A percentile compares a stretch with the other conserved stretches of the same genome.
phyloP scores from a whole-genome alignment of 1,140 invertebrate species.

The Campoletis sonorensis region DNA sequence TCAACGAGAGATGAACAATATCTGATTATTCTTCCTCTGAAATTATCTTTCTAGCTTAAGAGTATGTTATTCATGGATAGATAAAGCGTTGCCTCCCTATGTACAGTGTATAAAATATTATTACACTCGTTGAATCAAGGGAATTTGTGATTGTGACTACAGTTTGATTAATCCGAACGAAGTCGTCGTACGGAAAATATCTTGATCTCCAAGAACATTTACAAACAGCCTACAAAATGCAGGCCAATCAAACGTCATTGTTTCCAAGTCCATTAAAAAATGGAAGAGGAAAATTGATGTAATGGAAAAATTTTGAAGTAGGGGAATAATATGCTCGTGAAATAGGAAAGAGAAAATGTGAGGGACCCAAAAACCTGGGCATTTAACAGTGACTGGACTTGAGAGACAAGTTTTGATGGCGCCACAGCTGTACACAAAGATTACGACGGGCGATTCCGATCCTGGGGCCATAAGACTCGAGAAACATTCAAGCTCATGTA shows the following conservation, averaged over 20 bases:
- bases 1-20: background rate
- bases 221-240: too few species aligned
- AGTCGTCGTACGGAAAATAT: background rate
- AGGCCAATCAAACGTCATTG: too few species aligned
- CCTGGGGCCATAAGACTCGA: background rate
- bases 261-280: background rate
- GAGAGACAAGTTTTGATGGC: too few species aligned
- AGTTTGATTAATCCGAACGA: too few species aligned
- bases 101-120: background rate
- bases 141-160: too few species aligned
- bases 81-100: background rate
- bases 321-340: too few species aligned
- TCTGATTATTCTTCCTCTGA: background rate
- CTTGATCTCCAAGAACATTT: background rate
- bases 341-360: too few species aligned
- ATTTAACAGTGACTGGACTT: too few species aligned
- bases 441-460: background rate
- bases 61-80: background rate
- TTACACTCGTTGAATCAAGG: background rate
- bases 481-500: constrained; percentile 7
- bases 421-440: constrained; percentile 6
- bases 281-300: background rate
- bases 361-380: too few species aligned
- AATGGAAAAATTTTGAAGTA: background rate
- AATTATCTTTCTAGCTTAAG: background rate